phyloP scores from a whole-genome alignment of 2,113 vertebrate genomes.

The Anhinga rufa region DNA sequence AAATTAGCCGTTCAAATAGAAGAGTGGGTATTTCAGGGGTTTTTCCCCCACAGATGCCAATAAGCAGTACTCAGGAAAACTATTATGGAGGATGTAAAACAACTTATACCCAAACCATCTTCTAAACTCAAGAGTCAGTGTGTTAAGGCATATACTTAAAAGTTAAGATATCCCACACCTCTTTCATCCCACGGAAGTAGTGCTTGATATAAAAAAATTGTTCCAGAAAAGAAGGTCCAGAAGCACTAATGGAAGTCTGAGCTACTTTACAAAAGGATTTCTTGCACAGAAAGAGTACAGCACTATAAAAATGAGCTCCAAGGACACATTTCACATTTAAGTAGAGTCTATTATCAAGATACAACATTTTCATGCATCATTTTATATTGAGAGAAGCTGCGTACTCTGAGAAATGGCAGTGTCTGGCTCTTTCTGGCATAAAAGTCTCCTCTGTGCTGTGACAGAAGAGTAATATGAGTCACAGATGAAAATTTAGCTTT shows the following conservation, averaged over 20 bases:
- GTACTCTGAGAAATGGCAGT: background rate
- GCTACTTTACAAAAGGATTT: background rate
- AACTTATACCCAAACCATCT: background rate
- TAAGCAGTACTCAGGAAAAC: background rate
- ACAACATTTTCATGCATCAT: background rate
- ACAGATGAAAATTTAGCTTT: background rate
- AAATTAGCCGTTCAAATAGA: background rate
- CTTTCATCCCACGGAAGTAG: background rate
- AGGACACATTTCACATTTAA: slow-evolving; percentile 25
- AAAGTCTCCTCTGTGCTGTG: background rate
- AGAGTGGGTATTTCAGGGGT: background rate
- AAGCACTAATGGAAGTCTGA: background rate
- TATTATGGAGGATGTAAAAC: background rate
- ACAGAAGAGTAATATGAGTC: background rate
- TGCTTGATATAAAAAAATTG: background rate
- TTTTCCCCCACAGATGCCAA: background rate
- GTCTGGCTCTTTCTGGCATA: background rate
- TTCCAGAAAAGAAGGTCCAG: background rate
- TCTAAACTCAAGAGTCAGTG: background rate
- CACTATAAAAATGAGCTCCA: slow-evolving; percentile 1
- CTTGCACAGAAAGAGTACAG: background rate
- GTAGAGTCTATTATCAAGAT: slow-evolving; percentile 1
- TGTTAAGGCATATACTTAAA: background rate
- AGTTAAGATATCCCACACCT: background rate
- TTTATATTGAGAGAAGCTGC: background rate